These are phyloP conservation scores for Apamea crenata DNA, from an alignment of 2,888 invertebrate species.

Conservation along the genomic window DNA sequence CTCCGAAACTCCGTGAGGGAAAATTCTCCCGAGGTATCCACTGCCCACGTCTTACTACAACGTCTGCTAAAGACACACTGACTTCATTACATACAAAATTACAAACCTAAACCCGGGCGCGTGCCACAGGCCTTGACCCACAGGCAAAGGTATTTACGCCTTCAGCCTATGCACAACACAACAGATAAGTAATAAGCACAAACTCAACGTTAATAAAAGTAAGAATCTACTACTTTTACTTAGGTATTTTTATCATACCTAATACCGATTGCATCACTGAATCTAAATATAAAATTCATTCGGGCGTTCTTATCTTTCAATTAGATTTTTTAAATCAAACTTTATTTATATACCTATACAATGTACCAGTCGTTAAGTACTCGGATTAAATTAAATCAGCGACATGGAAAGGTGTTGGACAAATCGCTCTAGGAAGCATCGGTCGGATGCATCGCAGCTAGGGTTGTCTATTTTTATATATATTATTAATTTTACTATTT, in stretches of 20 bases:
- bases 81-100: neutral
- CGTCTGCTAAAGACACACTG: neutral
- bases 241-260: neutral
- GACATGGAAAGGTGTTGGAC: slow-evolving; percentile 41
- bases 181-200: neutral
- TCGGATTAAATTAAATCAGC: slow-evolving; percentile 34
- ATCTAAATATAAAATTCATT: neutral
- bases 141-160: neutral
- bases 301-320: neutral
- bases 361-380: neutral
- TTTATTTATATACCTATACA: too few species aligned
- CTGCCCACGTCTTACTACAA: neutral
- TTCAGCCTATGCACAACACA: neutral
- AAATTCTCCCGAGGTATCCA: neutral
- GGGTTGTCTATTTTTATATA: too few species aligned
- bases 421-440: slow-evolving; percentile 58
- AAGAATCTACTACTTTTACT: neutral
- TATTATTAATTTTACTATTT: too few species aligned
- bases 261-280: neutral
- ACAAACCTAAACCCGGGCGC: too few species aligned
- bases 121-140: neutral
- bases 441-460: slow-evolving; percentile 52
- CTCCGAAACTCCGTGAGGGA: neutral
- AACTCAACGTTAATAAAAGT: neutral
- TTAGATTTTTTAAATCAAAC: neutral